Evolutionary conservation across 2,888 invertebrate genomes (phyloP).

Genomic region (Epiblema foenella): DNA sequence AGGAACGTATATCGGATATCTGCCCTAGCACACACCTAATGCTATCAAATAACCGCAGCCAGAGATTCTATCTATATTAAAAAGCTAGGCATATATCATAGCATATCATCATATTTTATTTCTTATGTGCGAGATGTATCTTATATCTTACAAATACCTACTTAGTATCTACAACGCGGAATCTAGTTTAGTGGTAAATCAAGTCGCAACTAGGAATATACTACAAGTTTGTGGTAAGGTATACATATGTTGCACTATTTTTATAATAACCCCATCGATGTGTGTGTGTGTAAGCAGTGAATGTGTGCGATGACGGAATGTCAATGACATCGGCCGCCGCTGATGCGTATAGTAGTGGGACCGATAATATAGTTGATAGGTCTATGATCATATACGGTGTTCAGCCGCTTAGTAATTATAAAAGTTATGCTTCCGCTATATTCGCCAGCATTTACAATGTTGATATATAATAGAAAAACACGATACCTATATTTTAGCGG

Average conservation of each 20-base stretch:
- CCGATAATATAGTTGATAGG: background rate
- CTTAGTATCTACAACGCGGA: too few species aligned
- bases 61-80: background rate
- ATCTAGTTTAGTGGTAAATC: background rate
- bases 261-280: conserved; percentile 2
- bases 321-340: conserved; percentile 19
- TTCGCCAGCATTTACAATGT: background rate
- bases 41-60: conserved; percentile 1
- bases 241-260: conserved; percentile 2
- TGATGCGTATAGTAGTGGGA: conserved; percentile 31
- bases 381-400: background rate
- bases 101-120: too few species aligned
- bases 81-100: background rate
- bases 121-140: too few species aligned
- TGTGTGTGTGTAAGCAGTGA: conserved; percentile 13
- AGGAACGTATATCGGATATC: background rate
- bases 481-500: too few species aligned
- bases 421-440: conserved; percentile 13
- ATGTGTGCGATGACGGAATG: conserved; percentile 31
- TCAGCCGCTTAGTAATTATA: background rate
- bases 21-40: background rate
- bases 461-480: too few species aligned
- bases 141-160: too few species aligned
- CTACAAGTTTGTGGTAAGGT: background rate
- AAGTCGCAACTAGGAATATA: too few species aligned